These are phyloP conservation scores for Physocephala rufipes DNA, from an alignment of 2,888 invertebrate species.

Conservation along the genomic window DNA sequence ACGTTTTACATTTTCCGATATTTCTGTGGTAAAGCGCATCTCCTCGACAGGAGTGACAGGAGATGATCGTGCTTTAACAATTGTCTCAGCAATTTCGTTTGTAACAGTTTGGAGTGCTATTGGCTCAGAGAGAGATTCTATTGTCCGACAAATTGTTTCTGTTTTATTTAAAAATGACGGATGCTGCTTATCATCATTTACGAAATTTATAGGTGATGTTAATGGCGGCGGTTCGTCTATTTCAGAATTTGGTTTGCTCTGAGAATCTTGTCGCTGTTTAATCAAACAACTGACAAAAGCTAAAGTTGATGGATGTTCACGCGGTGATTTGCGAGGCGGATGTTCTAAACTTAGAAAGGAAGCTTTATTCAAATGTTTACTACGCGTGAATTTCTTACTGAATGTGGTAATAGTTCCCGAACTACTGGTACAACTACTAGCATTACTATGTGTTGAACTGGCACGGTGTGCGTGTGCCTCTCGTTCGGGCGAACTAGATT, in stretches of 20 bases:
- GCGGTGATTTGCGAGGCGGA: constrained; percentile 81
- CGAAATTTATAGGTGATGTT: constrained; percentile 12
- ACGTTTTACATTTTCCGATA: constrained; percentile 63
- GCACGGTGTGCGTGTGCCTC: constrained; percentile 48
- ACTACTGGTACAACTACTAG: constrained; percentile 55
- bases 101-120: constrained; percentile 24
- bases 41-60: constrained; percentile 59
- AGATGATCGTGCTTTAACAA: constrained; percentile 49
- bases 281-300: constrained; percentile 79
- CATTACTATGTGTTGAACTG: constrained; percentile 54
- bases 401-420: constrained; percentile 49
- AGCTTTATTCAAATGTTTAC: constrained; percentile 57
- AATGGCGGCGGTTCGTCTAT: constrained; percentile 53
- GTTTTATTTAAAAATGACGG: neutral
- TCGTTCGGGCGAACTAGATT: constrained; percentile 55
- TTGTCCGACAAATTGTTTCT: constrained; percentile 16
- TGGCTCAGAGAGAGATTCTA: neutral
- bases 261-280: constrained; percentile 64
- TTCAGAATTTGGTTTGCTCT: constrained; percentile 59
- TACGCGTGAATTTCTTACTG: constrained; percentile 51
- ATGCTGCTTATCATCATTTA: constrained; percentile 35
- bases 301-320: constrained; percentile 88
- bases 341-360: constrained; percentile 55
- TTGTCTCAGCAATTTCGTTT: constrained; percentile 41
- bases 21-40: constrained; percentile 62